Conservation (phyloP, 1,140 invertebrate genomes). For the Aphelenchoides fujianensis region DNA sequence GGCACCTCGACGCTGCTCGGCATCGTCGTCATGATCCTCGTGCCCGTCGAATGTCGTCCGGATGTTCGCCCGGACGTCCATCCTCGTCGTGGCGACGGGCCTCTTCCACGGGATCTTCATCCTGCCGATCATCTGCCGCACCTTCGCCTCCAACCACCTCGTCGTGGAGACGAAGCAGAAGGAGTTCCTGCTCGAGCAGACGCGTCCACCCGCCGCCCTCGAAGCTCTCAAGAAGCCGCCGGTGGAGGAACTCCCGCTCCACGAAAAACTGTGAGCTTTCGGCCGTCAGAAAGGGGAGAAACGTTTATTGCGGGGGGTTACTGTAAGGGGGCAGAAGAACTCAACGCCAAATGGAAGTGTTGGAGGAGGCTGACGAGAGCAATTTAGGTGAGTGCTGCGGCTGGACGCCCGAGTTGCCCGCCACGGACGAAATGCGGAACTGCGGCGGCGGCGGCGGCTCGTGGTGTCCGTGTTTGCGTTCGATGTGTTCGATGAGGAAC, state of each 20-base stretch:
- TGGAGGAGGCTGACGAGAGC: slow-evolving; percentile 1
- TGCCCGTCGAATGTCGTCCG: slow-evolving; percentile 59
- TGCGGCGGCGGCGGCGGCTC: neutral
- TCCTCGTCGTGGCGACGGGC: slow-evolving; percentile 59
- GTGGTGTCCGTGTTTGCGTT: slow-evolving; percentile 29
- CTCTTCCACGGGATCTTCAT: slow-evolving; percentile 60
- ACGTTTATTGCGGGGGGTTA: neutral
- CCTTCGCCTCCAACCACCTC: slow-evolving; percentile 46
- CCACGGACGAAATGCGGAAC: neutral
- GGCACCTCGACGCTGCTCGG: slow-evolving; percentile 57
- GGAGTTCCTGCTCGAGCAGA: neutral
- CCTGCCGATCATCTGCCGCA: slow-evolving; percentile 58
- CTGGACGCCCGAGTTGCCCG: neutral
- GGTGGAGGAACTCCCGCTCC: neutral
- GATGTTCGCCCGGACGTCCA: slow-evolving; percentile 58
- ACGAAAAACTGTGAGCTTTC: neutral
- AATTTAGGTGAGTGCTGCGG: slow-evolving; percentile 1
- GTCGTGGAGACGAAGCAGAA: neutral
- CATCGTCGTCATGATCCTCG: slow-evolving; percentile 54
- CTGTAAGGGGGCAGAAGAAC: neutral
- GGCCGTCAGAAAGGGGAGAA: neutral
- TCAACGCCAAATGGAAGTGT: slow-evolving; percentile 24
- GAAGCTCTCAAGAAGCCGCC: neutral
- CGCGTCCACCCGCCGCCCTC: neutral
- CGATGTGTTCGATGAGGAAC: slow-evolving; percentile 33